Conservation (phyloP, 2,888 invertebrate species). For the Helicoverpa assulta region DNA sequence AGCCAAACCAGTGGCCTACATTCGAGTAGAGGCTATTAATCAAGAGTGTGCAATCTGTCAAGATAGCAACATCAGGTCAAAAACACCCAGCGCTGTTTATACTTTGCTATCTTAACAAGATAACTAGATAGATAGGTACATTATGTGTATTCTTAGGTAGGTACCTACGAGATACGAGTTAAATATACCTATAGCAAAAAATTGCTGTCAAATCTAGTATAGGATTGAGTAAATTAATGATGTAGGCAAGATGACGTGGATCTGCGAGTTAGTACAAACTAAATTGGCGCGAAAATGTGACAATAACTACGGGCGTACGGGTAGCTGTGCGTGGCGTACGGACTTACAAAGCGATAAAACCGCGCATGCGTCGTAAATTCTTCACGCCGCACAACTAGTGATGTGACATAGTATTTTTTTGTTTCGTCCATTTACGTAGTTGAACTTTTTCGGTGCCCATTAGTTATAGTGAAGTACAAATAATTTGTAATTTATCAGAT, state of each 20-base stretch:
- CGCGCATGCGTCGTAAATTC: slow-evolving; percentile 70
- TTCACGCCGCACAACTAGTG: slow-evolving; percentile 72
- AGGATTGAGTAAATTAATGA: slow-evolving; percentile 49
- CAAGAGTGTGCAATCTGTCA: slow-evolving; percentile 73
- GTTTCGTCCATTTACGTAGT: slow-evolving; percentile 20
- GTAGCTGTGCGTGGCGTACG: slow-evolving; percentile 53
- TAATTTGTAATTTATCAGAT: slow-evolving; percentile 57
- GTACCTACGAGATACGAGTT: neutral
- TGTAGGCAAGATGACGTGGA: slow-evolving; percentile 53
- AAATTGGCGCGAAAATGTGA: slow-evolving; percentile 81
- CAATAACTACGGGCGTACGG: slow-evolving; percentile 57
- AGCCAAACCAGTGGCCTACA: slow-evolving; percentile 73
- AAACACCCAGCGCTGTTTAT: slow-evolving; percentile 69
- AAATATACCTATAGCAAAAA: neutral
- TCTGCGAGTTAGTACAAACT: slow-evolving; percentile 48
- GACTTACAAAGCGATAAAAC: slow-evolving; percentile 68
- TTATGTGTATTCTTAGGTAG: neutral
- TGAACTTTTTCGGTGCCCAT: slow-evolving; percentile 27
- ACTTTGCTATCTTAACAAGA: slow-evolving; percentile 69
- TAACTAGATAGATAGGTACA: slow-evolving; percentile 41
- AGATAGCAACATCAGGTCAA: slow-evolving; percentile 76
- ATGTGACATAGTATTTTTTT: slow-evolving; percentile 44
- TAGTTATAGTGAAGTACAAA: slow-evolving; percentile 55
- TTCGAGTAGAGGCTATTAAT: slow-evolving; percentile 72
- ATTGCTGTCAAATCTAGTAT: neutral